Percentiles rank a stretch among this genome's conserved stretches.
Evolutionary conservation across 2,797 vertebrate genomes (phyloP).

Genomic region (Vespertilio murinus): DNA sequence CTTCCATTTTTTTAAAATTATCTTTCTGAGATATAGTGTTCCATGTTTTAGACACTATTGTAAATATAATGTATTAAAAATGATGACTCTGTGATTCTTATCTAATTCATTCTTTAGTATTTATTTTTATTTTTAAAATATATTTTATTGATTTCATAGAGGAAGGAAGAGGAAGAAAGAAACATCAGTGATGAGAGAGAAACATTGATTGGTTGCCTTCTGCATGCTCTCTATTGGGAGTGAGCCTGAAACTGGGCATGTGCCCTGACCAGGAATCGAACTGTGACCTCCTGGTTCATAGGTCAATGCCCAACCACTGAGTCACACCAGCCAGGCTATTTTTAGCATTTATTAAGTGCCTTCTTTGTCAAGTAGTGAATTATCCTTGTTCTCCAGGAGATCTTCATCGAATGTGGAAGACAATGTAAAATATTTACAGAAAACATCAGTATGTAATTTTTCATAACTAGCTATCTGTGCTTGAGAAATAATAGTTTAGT

Average conservation of each 20-base stretch:
- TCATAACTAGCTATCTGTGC: not conserved
- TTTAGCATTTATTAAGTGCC: not conserved
- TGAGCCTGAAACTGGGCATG: no score
- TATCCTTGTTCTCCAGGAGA: not conserved
- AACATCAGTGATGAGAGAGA: no score
- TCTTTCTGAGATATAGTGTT: not conserved
- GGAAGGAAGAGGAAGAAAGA: no score
- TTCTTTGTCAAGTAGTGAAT: not conserved
- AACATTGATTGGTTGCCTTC: no score
- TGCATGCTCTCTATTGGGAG: no score
- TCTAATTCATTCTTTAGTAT: not conserved
- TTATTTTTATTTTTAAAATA: not conserved
- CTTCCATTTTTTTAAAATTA: constrained; percentile 2
- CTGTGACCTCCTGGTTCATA: no score
- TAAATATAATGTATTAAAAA: not conserved
- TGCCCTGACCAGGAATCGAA: no score
- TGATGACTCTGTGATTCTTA: not conserved
- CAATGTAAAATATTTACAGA: not conserved
- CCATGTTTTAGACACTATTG: not conserved
- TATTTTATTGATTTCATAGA: no score
- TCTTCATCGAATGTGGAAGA: not conserved
- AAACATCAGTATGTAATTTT: constrained; percentile 1
- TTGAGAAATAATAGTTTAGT: not conserved
- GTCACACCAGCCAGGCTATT: no score
- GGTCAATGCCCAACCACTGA: no score